Conservation (phyloP, 1,140 invertebrate genomes). For the Choristoneura fumiferana region DNA sequence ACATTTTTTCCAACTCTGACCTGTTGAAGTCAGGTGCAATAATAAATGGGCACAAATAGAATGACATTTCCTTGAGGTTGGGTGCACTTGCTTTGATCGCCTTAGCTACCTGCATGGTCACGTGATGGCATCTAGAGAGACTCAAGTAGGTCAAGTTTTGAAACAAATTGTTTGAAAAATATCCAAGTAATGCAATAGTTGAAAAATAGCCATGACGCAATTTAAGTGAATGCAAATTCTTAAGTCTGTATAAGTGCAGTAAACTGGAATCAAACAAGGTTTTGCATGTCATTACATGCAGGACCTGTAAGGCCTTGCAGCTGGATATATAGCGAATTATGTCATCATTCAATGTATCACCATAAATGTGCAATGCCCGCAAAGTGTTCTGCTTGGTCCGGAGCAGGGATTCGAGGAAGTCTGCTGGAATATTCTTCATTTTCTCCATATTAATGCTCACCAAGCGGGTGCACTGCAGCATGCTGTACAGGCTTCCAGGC, state of each 20-base stretch:
- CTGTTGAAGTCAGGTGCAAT: slow-evolving; percentile 69
- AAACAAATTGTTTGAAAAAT: slow-evolving; percentile 74
- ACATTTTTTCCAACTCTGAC: slow-evolving; percentile 72
- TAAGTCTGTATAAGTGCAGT: slow-evolving; percentile 64
- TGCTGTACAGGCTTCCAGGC: slow-evolving; percentile 67
- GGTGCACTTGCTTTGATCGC: slow-evolving; percentile 72
- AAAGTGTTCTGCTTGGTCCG: slow-evolving; percentile 64
- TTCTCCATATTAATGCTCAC: slow-evolving; percentile 77
- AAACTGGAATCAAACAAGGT: slow-evolving; percentile 77
- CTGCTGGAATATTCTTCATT: slow-evolving; percentile 77
- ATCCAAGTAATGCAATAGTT: slow-evolving; percentile 68
- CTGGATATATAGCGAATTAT: slow-evolving; percentile 71
- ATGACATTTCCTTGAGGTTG: slow-evolving; percentile 73
- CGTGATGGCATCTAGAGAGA: slow-evolving; percentile 73
- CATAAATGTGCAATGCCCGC: slow-evolving; percentile 71
- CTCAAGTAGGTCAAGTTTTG: slow-evolving; percentile 71
- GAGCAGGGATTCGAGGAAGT: slow-evolving; percentile 71
- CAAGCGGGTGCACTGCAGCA: slow-evolving; percentile 71
- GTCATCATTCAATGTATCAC: slow-evolving; percentile 75
- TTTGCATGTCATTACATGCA: slow-evolving; percentile 77
- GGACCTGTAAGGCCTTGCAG: slow-evolving; percentile 62
- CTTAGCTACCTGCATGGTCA: slow-evolving; percentile 72
- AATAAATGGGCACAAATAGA: slow-evolving; percentile 75
- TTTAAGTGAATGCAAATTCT: slow-evolving; percentile 72
- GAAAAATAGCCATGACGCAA: slow-evolving; percentile 76